Conservation (phyloP, 2,113 vertebrate genomes). For the Rousettus leschenaultii region DNA sequence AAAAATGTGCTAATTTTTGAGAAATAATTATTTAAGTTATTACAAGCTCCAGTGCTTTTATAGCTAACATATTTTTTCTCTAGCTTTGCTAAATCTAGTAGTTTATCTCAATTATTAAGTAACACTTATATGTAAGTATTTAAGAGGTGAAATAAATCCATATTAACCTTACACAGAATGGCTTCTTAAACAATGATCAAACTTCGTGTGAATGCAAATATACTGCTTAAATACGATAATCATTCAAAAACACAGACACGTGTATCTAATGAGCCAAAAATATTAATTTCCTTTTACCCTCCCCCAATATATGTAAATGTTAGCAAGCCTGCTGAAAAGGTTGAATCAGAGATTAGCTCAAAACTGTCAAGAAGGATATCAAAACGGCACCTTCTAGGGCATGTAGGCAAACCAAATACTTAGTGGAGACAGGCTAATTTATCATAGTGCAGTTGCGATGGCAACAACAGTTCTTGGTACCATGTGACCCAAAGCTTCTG, state of each 20-base stretch:
- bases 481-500: constrained; percentile 83
- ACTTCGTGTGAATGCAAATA: constrained; percentile 54
- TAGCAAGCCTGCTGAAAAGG: constrained; percentile 63
- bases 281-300: constrained; percentile 57
- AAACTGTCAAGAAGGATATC: constrained; percentile 68
- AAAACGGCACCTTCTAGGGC: constrained; percentile 79
- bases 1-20: constrained; percentile 62
- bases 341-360: constrained; percentile 68
- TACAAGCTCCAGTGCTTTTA: constrained; percentile 55
- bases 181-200: constrained; percentile 40
- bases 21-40: constrained; percentile 71
- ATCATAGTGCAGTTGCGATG: constrained; percentile 87
- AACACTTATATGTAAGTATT: constrained; percentile 51
- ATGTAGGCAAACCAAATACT: constrained; percentile 85
- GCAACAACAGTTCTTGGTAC: constrained; percentile 83
- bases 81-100: constrained; percentile 64
- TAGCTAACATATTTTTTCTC: constrained; percentile 27
- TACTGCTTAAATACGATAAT: constrained; percentile 59
- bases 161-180: constrained; percentile 62
- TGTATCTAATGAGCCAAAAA: constrained; percentile 8
- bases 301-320: constrained; percentile 60
- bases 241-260: constrained; percentile 43
- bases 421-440: constrained; percentile 86
- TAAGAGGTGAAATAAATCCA: constrained; percentile 65
- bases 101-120: constrained; percentile 77